Conservation (phyloP, 1,140 invertebrate genomes). For the Penaeus chinensis region DNA sequence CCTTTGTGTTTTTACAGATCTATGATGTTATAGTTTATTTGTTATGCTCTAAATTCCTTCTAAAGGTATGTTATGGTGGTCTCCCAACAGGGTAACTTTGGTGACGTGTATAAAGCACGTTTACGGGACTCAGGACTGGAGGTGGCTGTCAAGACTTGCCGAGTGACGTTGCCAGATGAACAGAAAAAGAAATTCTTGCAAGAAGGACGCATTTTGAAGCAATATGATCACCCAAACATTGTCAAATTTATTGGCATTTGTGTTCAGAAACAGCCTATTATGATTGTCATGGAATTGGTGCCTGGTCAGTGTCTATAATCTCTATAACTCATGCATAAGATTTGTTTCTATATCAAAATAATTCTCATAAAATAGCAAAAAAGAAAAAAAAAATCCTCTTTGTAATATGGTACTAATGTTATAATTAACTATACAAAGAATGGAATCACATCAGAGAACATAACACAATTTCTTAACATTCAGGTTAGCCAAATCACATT, state of each 20-base stretch:
- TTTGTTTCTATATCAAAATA: no score
- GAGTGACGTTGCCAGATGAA: constrained; percentile 92
- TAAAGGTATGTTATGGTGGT: neutral
- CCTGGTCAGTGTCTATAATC: constrained; percentile 74
- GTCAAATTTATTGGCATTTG: constrained; percentile 97
- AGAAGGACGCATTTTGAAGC: constrained; percentile 94
- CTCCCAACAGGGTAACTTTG: constrained; percentile 89
- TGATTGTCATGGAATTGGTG: constrained; percentile 99
- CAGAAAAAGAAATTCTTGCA: constrained; percentile 96
- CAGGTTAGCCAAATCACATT: neutral
- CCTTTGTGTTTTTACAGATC: neutral
- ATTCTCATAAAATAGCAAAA: no score
- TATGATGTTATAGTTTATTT: neutral
- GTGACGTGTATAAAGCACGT: constrained; percentile 93
- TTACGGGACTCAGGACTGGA: constrained; percentile 84
- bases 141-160: constrained; percentile 96
- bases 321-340: no score
- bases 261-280: constrained; percentile 97
- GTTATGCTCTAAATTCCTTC: neutral
- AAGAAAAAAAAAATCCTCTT: no score
- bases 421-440: no score
- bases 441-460: no score
- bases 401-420: no score
- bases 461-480: neutral
- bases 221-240: constrained; percentile 97